phyloP scores from a whole-genome alignment of 2,113 vertebrate species.

The Ptilonorhynchus violaceus region DNA sequence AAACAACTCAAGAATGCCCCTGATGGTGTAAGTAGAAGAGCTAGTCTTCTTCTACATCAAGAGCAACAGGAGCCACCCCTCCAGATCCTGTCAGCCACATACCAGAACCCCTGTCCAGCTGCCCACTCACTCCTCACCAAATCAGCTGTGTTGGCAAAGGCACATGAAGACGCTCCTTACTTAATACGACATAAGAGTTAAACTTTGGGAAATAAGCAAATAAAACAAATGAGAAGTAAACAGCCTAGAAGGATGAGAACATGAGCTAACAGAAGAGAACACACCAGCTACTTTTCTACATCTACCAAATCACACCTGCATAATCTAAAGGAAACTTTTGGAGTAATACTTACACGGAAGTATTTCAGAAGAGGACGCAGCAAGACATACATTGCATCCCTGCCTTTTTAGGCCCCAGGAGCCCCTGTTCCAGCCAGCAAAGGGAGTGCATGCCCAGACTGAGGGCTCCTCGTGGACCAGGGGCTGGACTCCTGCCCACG shows the following conservation, averaged over 20 bases:
- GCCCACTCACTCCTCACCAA: not conserved
- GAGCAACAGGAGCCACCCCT: not conserved
- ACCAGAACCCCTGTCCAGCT: not conserved
- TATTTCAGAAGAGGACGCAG: accelerated
- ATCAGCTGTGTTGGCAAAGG: not conserved
- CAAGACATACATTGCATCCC: accelerated
- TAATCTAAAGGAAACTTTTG: not conserved
- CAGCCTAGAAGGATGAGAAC: not conserved
- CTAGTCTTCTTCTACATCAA: not conserved
- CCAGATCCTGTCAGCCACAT: not conserved
- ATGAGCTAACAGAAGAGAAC: not conserved
- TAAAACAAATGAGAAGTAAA: not conserved
- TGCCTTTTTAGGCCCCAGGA: accelerated
- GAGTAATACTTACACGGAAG: accelerated
- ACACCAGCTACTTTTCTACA: not conserved
- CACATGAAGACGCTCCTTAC: not conserved
- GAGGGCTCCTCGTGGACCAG: accelerated
- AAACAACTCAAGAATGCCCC: not conserved
- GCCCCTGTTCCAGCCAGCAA: accelerated
- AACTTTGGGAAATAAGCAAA: not conserved
- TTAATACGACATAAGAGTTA: not conserved
- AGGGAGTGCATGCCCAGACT: not conserved
- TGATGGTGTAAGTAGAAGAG: not conserved
- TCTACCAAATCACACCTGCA: accelerated
- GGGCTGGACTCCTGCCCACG: accelerated